Percentiles rank a stretch among this genome's conserved stretches.
Evolutionary conservation across 2,113 vertebrate species (phyloP).

Genomic region (Gobius niger): DNA sequence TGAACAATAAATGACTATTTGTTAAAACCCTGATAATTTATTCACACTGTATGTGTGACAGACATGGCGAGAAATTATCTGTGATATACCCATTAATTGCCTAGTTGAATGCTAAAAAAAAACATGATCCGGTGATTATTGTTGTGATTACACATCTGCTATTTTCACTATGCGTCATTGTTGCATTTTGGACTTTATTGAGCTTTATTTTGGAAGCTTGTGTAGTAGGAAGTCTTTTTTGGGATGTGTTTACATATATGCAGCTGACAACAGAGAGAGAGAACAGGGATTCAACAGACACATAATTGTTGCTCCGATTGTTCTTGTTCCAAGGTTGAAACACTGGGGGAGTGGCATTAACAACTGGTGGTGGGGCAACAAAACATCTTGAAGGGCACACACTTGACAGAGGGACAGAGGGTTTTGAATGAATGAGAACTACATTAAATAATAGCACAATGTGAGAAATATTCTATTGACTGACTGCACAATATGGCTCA

Average conservation of each 20-base stretch:
- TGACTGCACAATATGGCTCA: too few species aligned
- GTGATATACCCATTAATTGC: background rate
- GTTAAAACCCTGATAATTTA: background rate
- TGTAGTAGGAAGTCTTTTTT: background rate
- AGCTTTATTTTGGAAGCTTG: background rate
- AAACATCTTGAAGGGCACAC: too few species aligned
- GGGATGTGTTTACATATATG: background rate
- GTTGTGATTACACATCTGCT: conserved; percentile 36
- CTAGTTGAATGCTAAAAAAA: conserved; percentile 1
- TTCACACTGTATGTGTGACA: background rate
- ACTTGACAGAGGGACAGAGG: too few species aligned
- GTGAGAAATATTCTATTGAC: too few species aligned
- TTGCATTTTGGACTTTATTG: background rate
- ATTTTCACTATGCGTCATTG: conserved; percentile 3
- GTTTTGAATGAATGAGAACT: too few species aligned
- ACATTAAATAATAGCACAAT: too few species aligned
- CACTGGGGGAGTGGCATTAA: too few species aligned
- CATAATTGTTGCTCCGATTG: background rate
- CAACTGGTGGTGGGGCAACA: too few species aligned
- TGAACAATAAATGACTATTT: conserved; percentile 14
- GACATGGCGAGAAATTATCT: background rate
- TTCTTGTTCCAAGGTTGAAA: too few species aligned
- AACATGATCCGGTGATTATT: conserved; percentile 16
- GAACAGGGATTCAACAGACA: background rate
- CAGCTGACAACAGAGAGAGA: background rate